A percentile compares a stretch with the other conserved stretches of the same genome.
Conservation (phyloP, 2,888 invertebrate genomes). For the Nomada ferruginata region DNA sequence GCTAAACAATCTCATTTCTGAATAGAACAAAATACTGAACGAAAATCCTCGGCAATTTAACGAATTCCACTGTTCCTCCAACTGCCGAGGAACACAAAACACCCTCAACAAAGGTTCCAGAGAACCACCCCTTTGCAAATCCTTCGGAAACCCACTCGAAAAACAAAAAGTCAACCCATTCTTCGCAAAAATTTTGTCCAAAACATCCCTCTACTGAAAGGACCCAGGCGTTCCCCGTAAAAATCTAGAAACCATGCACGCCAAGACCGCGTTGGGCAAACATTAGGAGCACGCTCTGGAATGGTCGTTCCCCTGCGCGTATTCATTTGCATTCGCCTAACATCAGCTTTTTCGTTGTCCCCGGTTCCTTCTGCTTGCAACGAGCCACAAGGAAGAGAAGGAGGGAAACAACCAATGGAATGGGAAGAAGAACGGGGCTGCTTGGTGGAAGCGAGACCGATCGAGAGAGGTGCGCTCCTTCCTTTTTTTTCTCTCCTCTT, state of each 20-base stretch:
- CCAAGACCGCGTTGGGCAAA: slow-evolving; percentile 17
- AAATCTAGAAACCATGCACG: slow-evolving; percentile 29
- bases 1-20: too few relatives aligned
- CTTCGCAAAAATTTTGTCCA: not conserved
- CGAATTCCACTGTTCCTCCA: not conserved
- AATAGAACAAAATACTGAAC: too few relatives aligned
- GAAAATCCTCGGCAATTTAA: too few relatives aligned
- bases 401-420: slow-evolving; percentile 39
- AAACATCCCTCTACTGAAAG: not conserved
- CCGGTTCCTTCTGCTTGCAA: slow-evolving; percentile 44
- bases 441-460: slow-evolving; percentile 43
- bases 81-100: not conserved
- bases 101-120: not conserved
- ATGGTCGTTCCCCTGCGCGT: slow-evolving; percentile 25
- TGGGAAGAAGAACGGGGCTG: slow-evolving; percentile 12
- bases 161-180: slow-evolving; percentile 7
- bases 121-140: not conserved
- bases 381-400: not conserved
- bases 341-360: slow-evolving; percentile 64
- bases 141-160: not conserved
- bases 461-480: slow-evolving; percentile 56
- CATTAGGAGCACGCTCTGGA: slow-evolving; percentile 42
- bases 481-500: slow-evolving; percentile 23
- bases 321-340: slow-evolving; percentile 65
- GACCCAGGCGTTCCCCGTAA: slow-evolving; percentile 5